Evolutionary conservation across 2,113 vertebrate genomes (phyloP).

Genomic region (Serilophus lunatus): DNA sequence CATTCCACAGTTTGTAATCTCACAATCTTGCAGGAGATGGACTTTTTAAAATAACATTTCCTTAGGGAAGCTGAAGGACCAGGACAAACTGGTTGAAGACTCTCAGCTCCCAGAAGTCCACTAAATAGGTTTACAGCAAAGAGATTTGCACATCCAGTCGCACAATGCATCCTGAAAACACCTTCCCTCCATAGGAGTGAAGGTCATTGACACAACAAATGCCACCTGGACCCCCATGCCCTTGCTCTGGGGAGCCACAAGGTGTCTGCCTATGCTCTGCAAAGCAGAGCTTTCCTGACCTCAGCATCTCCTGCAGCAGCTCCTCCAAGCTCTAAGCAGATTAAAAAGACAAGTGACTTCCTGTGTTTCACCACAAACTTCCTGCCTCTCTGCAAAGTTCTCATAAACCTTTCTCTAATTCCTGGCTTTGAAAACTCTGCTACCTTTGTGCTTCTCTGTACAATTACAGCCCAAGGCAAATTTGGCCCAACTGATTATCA

Average conservation of each 20-base stretch:
- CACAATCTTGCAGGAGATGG: neutral
- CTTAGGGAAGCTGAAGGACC: neutral
- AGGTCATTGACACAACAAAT: neutral
- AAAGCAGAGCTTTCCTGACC: neutral
- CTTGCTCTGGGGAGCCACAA: neutral
- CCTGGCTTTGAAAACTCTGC: neutral
- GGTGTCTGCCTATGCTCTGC: neutral
- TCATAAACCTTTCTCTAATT: neutral
- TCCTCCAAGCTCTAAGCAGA: neutral
- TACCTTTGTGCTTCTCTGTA: neutral
- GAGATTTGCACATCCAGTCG: neutral
- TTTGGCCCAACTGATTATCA: neutral
- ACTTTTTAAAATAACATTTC: neutral
- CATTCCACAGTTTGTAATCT: neutral
- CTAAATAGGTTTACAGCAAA: neutral
- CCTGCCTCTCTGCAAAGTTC: neutral
- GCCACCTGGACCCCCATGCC: neutral
- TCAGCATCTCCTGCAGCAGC: neutral
- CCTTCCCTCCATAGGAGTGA: neutral
- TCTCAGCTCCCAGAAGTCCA: neutral
- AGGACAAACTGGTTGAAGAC: neutral
- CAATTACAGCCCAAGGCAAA: neutral
- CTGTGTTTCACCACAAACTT: conserved; percentile 38
- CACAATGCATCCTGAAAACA: neutral
- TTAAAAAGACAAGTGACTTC: neutral